phyloP scores from a whole-genome alignment of 37 sponge, comb jelly and placozoan species.

The Hormiphora californensis region DNA sequence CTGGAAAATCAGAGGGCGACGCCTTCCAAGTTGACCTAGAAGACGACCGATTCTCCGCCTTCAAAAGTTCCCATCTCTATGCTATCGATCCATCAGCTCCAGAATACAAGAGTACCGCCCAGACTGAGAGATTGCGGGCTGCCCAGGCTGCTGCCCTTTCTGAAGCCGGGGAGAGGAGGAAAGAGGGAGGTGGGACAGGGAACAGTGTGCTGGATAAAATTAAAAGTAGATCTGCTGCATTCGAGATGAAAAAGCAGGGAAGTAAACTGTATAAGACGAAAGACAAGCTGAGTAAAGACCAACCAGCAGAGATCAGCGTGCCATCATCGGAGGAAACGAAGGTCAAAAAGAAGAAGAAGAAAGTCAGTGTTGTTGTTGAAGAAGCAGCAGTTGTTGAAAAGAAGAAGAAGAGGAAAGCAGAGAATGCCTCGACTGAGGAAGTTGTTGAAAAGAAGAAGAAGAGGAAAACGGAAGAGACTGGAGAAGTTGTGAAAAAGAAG shows the following conservation, averaged over 20 bases:
- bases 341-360: neutral
- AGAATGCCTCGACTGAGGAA: neutral
- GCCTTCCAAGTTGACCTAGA: slow-evolving; percentile 14
- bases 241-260: neutral
- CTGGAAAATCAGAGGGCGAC: slow-evolving; percentile 1
- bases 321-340: neutral
- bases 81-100: slow-evolving; percentile 46
- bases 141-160: slow-evolving; percentile 33
- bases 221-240: neutral
- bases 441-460: neutral
- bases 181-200: neutral
- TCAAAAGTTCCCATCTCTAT: slow-evolving; percentile 32
- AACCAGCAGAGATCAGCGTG: too few species aligned
- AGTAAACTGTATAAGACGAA: slow-evolving; percentile 31
- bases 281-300: too few species aligned
- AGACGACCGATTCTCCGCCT: slow-evolving; percentile 25
- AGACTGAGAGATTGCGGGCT: slow-evolving; percentile 21
- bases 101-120: neutral
- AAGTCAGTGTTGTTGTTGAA: neutral
- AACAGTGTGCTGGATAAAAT: slow-evolving; percentile 4
- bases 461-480: neutral
- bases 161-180: neutral
- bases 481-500: neutral
- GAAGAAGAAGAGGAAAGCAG: neutral
- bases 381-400: neutral